Evolutionary conservation across 37 sponge, comb jelly and placozoan genomes (phyloP).

Genomic region (Hexactinellida sp.): DNA sequence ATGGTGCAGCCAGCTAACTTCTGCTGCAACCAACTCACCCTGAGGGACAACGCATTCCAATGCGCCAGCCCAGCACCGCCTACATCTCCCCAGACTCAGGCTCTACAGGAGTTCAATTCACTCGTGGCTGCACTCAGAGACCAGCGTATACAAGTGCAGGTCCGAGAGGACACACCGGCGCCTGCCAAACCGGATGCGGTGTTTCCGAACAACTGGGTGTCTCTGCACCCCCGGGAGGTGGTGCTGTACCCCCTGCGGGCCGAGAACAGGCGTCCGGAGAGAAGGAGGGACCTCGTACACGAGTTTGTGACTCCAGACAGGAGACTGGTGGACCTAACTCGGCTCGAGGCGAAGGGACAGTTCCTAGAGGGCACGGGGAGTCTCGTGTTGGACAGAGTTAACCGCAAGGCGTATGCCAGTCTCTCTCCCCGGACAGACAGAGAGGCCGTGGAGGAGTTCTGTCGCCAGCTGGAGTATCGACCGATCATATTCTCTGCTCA

Average conservation of each 20-base stretch:
- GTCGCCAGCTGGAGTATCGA: slow-evolving; percentile 25
- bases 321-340: slow-evolving; percentile 30
- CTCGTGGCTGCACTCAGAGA: slow-evolving; percentile 23
- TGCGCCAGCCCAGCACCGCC: background rate
- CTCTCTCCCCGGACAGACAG: slow-evolving; percentile 36
- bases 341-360: slow-evolving; percentile 30
- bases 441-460: slow-evolving; percentile 24
- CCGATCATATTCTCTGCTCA: slow-evolving; percentile 33
- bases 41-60: slow-evolving; percentile 46
- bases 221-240: slow-evolving; percentile 30
- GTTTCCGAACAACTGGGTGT: slow-evolving; percentile 74
- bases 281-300: slow-evolving; percentile 27
- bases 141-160: slow-evolving; percentile 18
- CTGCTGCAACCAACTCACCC: slow-evolving; percentile 34
- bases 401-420: slow-evolving; percentile 42
- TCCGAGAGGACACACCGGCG: slow-evolving; percentile 24
- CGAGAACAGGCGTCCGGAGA: slow-evolving; percentile 27
- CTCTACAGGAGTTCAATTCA: slow-evolving; percentile 33
- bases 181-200: slow-evolving; percentile 33
- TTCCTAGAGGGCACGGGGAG: slow-evolving; percentile 73
- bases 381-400: slow-evolving; percentile 56
- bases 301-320: background rate
- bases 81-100: background rate
- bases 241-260: slow-evolving; percentile 54
- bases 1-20: slow-evolving; percentile 46